Evolutionary conservation across 2,113 vertebrate genomes (phyloP).

Genomic region (Acanthisitta chloris): DNA sequence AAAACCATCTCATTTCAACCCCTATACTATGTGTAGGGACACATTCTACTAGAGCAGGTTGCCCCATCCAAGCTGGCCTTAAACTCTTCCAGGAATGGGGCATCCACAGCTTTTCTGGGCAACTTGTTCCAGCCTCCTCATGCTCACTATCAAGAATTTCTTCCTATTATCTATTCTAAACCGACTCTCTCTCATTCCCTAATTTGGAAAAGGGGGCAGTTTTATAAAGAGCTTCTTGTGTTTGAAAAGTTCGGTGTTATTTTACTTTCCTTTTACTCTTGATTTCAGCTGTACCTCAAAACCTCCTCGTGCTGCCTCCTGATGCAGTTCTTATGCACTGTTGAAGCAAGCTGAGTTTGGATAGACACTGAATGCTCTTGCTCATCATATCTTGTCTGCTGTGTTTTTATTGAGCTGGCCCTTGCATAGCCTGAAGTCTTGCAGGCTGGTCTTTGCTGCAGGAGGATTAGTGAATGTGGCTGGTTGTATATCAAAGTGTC

Average conservation of each 20-base stretch:
- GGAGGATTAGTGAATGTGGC: neutral
- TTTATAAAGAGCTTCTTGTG: neutral
- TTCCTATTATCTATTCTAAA: neutral
- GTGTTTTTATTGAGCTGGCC: neutral
- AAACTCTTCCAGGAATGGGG: neutral
- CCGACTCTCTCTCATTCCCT: neutral
- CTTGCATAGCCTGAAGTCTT: neutral
- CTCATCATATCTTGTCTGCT: neutral
- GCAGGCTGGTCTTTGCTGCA: neutral
- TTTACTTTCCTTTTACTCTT: neutral
- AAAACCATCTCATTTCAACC: neutral
- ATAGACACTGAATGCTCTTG: neutral
- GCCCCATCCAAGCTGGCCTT: neutral
- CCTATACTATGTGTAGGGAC: fast-evolving
- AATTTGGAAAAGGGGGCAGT: neutral
- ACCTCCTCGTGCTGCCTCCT: neutral
- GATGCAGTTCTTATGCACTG: neutral
- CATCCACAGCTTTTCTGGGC: neutral
- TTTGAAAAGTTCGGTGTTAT: neutral
- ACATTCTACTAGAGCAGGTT: neutral
- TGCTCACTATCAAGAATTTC: neutral
- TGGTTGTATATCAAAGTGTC: neutral
- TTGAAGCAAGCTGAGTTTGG: neutral
- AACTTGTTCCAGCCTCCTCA: neutral
- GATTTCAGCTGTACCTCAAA: neutral